phyloP scores from a whole-genome alignment of 2,797 vertebrate species.

The Pantherophis vulpinus region DNA sequence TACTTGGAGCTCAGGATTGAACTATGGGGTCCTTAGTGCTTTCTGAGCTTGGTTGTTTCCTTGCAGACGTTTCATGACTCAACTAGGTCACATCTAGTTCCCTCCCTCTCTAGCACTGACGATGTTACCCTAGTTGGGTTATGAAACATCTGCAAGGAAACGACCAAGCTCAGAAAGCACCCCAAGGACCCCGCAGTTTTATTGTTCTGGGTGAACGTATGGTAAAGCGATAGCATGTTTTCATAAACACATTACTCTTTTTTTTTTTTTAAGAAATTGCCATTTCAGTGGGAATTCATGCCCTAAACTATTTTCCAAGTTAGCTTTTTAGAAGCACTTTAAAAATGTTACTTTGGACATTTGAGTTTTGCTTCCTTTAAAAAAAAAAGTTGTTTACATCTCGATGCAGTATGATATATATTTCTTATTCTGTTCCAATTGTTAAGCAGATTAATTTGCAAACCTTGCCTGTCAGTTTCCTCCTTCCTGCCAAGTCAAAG shows the following conservation, averaged over 20 bases:
- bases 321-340: not conserved
- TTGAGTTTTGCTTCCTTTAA: not conserved
- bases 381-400: conserved; percentile 30
- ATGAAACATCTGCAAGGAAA: not conserved
- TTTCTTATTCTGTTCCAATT: conserved; percentile 19
- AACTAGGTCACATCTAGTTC: not conserved
- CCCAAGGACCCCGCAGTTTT: not conserved
- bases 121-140: not conserved
- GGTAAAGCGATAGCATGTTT: not conserved
- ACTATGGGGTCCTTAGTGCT: not conserved
- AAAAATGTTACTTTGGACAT: not conserved
- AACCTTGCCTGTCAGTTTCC: conserved; percentile 38
- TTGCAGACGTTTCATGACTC: not conserved
- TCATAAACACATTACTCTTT: not conserved
- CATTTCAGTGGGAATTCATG: not conserved
- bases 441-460: conserved; percentile 27
- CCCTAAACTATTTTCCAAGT: not conserved
- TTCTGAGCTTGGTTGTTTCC: not conserved
- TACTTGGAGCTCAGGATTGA: not conserved
- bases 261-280: not conserved
- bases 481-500: conserved; percentile 13
- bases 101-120: not conserved
- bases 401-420: not conserved
- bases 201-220: not conserved
- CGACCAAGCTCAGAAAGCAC: not conserved